These are phyloP conservation scores for Pogona vitticeps DNA, from an alignment of 2,113 vertebrate genomes.

Conservation along the genomic window DNA sequence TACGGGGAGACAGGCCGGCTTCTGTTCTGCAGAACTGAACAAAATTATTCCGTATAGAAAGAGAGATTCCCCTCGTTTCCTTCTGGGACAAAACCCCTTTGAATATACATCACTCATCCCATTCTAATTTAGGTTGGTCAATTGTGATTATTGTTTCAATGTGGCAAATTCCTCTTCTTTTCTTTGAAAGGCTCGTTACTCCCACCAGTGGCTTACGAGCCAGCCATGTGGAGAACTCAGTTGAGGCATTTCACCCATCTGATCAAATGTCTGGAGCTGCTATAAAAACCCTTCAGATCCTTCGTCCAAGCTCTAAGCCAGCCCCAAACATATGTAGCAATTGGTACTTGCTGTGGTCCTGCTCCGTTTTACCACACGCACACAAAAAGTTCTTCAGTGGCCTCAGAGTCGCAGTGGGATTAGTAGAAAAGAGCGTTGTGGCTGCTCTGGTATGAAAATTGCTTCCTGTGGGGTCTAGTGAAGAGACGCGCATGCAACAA, in stretches of 20 bases:
- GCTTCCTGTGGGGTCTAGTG: neutral
- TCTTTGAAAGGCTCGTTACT: neutral
- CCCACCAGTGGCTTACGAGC: neutral
- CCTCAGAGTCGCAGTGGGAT: no score
- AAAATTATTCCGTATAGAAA: conserved; percentile 2
- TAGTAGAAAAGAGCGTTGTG: no score
- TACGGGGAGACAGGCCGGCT: conserved; percentile 15
- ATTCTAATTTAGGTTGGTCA: neutral
- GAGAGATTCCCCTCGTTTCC: neutral
- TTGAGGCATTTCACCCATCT: neutral
- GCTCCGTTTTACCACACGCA: neutral
- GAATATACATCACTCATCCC: neutral
- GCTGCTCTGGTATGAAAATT: neutral
- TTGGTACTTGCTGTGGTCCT: neutral
- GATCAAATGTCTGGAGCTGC: neutral
- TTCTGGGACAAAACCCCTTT: neutral
- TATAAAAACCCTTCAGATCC: neutral
- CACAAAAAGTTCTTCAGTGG: neutral
- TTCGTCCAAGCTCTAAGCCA: neutral
- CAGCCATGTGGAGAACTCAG: neutral
- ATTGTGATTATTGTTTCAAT: neutral
- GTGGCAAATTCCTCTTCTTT: neutral
- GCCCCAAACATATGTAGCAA: neutral
- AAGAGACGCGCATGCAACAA: neutral
- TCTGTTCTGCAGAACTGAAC: conserved; percentile 22